Base-by-base conservation (phyloP, 2,888 invertebrate species). In the Epinotia ramella region DNA sequence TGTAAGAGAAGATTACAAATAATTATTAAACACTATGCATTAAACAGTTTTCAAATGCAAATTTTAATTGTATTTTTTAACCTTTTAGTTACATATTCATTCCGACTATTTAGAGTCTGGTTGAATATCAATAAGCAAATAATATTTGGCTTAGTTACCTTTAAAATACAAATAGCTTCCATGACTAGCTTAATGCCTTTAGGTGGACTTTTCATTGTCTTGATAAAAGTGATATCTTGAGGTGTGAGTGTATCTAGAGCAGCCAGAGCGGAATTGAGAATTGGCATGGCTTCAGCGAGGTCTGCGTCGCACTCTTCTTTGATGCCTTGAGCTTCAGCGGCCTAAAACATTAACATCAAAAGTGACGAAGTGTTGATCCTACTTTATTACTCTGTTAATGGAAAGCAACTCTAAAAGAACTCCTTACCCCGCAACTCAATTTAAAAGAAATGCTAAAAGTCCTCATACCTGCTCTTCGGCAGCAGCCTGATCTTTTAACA, bases 191-290 rank as follows among this genome's bases (percentile, higher is more conserved):
- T 97, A 9, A 99, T 97, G 24, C 97, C 97, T 80, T 96, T 95
- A 0, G 99, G 99, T 0, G 99, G 99, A 93, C 97, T 98, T 94
- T 98, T 99, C 99, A 99, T 99, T 0, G 98, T 97, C 90, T 98
- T 99, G 59, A 99, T 97, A 78, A 98, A 96, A 3, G 98, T 97
- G 79, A 99, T 98, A 86, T 98, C 99, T 73, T 97, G 96, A 3
- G 97, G 96, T 28, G 98, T 99, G 40, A 99, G 95, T 0, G 99
- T 98, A 83, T 99, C 97, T 2, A 99, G 93, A 0, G 99, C 98
- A 1, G 97, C 96, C 76, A 98, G 90, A 0, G 99, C 99, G 0
- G 96, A 95, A 86, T 98, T 97, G 70, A 99, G 92, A 75, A 98
- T 97, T 0, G 99, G 99, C 95, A 98, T 96, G 0, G 98, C 99